phyloP scores from a whole-genome alignment of 2,113 vertebrate genomes.

The Sapajus apella region DNA sequence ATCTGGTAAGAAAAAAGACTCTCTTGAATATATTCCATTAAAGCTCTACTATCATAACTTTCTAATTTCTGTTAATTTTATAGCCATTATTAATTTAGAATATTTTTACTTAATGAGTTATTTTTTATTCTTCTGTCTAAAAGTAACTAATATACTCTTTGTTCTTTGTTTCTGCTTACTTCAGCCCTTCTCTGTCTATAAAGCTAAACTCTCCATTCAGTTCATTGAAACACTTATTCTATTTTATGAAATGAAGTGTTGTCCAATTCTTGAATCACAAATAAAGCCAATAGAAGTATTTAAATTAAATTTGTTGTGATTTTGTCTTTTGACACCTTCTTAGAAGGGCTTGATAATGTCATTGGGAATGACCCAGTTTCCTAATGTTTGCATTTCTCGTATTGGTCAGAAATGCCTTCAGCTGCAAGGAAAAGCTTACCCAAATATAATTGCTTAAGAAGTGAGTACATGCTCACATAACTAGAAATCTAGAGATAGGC shows the following conservation, averaged over 20 bases:
- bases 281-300: background rate
- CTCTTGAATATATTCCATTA: background rate
- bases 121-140: background rate
- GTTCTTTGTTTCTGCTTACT: background rate
- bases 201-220: background rate
- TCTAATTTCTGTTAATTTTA: background rate
- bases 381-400: background rate
- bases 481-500: background rate
- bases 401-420: conserved; percentile 30
- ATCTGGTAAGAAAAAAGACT: background rate
- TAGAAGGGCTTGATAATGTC: conserved; percentile 50
- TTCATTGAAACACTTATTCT: background rate
- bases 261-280: background rate
- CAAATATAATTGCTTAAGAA: background rate
- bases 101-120: background rate
- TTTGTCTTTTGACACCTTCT: background rate
- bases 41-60: background rate
- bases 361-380: background rate
- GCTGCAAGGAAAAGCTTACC: background rate
- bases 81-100: background rate
- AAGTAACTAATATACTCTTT: background rate
- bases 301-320: background rate
- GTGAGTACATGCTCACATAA: background rate
- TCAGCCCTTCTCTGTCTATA: background rate
- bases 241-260: background rate